phyloP scores from a whole-genome alignment of 2,113 vertebrate species.

The Micronycteris hirsuta region DNA sequence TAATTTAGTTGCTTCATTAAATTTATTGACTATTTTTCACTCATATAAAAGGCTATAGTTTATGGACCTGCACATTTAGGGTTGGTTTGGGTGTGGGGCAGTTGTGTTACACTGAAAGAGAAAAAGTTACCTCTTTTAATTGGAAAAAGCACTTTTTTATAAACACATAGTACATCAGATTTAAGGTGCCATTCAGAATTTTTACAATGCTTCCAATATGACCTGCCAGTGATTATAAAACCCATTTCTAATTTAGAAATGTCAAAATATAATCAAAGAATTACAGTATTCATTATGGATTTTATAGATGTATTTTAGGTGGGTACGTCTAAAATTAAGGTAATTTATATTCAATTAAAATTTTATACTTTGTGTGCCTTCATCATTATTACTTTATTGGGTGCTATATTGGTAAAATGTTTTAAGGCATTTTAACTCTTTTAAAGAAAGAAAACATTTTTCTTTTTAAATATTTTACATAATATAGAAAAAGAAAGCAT shows the following conservation, averaged over 20 bases:
- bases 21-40: neutral
- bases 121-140: conserved; percentile 20
- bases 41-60: neutral
- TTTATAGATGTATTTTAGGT: neutral
- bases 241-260: neutral
- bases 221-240: neutral
- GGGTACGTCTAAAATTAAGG: conserved; percentile 23
- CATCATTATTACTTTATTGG: conserved; percentile 1
- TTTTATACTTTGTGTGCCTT: conserved; percentile 47
- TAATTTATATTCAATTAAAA: conserved; percentile 38
- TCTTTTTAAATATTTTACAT: conserved; percentile 13
- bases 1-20: neutral
- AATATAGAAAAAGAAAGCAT: neutral
- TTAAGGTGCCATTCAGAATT: neutral
- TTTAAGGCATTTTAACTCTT: conserved; percentile 36
- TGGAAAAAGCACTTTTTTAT: neutral
- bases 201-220: neutral
- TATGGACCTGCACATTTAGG: neutral
- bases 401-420: conserved; percentile 34
- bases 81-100: neutral
- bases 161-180: neutral
- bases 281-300: neutral
- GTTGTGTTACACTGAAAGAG: neutral
- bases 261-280: neutral
- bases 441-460: neutral